These are phyloP conservation scores for Mellivora capensis DNA, from an alignment of 2,113 vertebrate species.

Conservation along the genomic window DNA sequence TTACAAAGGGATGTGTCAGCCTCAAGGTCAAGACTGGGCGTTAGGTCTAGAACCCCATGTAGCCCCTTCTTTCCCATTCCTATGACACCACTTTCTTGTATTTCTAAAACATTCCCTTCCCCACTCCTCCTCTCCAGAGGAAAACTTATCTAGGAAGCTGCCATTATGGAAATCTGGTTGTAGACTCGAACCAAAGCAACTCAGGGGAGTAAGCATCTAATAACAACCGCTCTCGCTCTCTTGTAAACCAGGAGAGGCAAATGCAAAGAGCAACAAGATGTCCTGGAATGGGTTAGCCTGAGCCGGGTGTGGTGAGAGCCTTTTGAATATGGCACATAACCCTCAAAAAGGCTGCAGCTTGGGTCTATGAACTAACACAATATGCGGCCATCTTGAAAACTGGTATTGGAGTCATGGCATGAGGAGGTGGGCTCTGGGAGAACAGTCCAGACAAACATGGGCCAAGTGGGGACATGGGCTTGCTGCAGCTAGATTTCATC, in stretches of 20 bases:
- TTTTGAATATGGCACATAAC: fast-evolving
- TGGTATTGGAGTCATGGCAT: fast-evolving
- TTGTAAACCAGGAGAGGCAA: not conserved
- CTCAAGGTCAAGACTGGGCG: not conserved
- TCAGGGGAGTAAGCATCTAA: not conserved
- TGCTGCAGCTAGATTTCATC: fast-evolving
- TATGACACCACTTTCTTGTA: fast-evolving
- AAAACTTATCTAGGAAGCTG: not conserved
- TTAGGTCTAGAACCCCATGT: not conserved
- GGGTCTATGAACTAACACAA: fast-evolving
- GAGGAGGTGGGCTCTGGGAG: fast-evolving
- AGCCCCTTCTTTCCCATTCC: too few relatives aligned
- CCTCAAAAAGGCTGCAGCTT: fast-evolving
- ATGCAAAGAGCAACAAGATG: fast-evolving
- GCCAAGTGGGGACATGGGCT: not conserved
- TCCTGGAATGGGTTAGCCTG: not conserved
- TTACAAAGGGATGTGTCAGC: not conserved
- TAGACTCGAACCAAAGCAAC: not conserved
- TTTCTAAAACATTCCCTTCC: not conserved
- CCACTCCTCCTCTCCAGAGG: not conserved
- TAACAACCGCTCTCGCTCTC: not conserved
- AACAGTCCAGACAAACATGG: fast-evolving
- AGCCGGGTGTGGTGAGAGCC: fast-evolving
- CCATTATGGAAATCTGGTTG: not conserved
- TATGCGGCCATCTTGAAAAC: fast-evolving